Conservation (phyloP, 2,797 vertebrate genomes). For the Picus viridis region DNA sequence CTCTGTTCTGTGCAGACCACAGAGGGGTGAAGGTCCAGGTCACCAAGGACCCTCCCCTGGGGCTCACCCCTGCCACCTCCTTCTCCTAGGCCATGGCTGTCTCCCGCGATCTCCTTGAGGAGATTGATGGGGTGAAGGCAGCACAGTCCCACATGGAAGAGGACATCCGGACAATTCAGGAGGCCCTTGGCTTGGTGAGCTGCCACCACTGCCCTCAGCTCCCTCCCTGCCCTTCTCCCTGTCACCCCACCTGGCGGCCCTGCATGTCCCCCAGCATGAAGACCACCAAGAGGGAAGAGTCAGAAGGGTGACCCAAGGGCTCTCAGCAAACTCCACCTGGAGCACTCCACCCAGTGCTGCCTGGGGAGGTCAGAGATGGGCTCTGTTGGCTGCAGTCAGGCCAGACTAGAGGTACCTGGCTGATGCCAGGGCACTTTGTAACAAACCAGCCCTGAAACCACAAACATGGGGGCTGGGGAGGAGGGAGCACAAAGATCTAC, state of each 20-base stretch:
- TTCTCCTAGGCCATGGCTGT: slow-evolving; percentile 70
- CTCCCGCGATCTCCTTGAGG: slow-evolving; percentile 71
- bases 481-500: background rate
- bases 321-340: background rate
- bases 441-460: background rate
- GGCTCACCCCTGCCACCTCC: accelerated
- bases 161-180: slow-evolving; percentile 52
- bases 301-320: background rate
- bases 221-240: background rate
- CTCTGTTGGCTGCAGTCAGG: background rate
- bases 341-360: background rate
- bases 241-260: accelerated
- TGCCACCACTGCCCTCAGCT: too few relatives aligned
- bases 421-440: background rate
- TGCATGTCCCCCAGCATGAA: background rate
- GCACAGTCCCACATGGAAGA: slow-evolving; percentile 44
- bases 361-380: accelerated
- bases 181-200: slow-evolving; percentile 29
- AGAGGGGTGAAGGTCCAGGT: background rate
- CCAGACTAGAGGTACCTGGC: background rate
- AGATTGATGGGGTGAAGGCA: slow-evolving; percentile 70
- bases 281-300: background rate
- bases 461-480: background rate
- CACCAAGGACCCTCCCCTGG: background rate
- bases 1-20: too few relatives aligned